These are phyloP conservation scores for Pao palembangensis DNA, from an alignment of 2,113 vertebrate species.

Conservation along the genomic window DNA sequence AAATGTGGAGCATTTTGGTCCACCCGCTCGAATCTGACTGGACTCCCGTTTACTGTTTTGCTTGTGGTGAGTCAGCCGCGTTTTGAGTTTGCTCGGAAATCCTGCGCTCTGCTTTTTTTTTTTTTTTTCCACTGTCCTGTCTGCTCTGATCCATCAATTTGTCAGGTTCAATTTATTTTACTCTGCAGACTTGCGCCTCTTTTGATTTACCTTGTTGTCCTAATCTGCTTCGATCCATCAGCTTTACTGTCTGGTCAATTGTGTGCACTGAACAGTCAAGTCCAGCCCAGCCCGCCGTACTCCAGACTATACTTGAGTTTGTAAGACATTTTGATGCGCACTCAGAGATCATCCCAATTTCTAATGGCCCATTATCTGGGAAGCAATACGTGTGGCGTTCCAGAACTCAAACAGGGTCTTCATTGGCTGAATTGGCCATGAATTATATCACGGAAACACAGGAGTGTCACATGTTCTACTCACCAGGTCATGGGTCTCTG, in stretches of 20 bases:
- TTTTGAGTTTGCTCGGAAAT: conserved; percentile 19
- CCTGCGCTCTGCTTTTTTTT: conserved; percentile 21
- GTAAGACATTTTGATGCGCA: conserved; percentile 38
- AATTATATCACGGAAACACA: conserved; percentile 71
- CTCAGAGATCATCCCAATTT: conserved; percentile 32
- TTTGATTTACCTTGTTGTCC: conserved; percentile 44
- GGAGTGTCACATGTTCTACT: conserved; percentile 55
- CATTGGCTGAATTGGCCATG: conserved; percentile 68
- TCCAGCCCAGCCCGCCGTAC: conserved; percentile 57
- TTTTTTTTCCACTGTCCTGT: conserved; percentile 35
- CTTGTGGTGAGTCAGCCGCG: conserved; percentile 28
- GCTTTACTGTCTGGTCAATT: conserved; percentile 36
- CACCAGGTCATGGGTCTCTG: conserved; percentile 53
- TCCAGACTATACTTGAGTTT: conserved; percentile 42
- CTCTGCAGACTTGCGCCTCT: conserved; percentile 24
- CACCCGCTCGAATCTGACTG: conserved; percentile 8
- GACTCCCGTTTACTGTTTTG: conserved; percentile 7
- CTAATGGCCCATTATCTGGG: conserved; percentile 50
- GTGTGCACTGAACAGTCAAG: conserved; percentile 45
- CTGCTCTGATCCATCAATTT: conserved; percentile 34
- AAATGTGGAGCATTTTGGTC: conserved; percentile 4
- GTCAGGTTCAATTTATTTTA: conserved; percentile 45
- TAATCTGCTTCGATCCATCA: conserved; percentile 47
- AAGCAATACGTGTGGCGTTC: conserved; percentile 54
- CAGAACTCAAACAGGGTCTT: conserved; percentile 74